Evolutionary conservation across 1,140 invertebrate species (phyloP), one percentile per base, ranked within the genome.

Genomic region (Drosophila equinoxialis): DNA sequence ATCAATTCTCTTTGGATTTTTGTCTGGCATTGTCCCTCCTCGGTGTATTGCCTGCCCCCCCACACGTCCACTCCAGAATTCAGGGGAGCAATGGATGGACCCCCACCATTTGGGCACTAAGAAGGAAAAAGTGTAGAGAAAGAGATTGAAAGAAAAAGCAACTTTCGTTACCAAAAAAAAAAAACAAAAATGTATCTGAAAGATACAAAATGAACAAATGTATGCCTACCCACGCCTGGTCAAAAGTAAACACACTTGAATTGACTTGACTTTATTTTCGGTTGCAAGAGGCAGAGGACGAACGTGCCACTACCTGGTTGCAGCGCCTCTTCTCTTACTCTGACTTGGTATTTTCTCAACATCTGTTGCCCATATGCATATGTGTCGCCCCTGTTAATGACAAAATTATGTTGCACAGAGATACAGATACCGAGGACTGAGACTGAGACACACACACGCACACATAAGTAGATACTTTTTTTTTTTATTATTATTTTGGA

Each of bases 331-430:
- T 20, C 59, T 37, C 20, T 72, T 48, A 54, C 60, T 62, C 62
- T 65, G 59, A 59, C 66, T 69, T 58, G 55, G 79, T 78, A 63
- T 87, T 87, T 83, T 63, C 64, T 61, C 65, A 89, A 89, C 84
- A 89, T 89, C 84, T 89, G 84, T 84, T 90, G 71, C 68, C 81
- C 84, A 89, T 84, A 84, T 89, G 84, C 81, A 89, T 80, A 75
- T 71, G 37, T 68, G 57, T 45, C 39, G 55, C 64, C 63, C 65
- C 39, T 68, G 79, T 79, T 89, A 89, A 89, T 89, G 84, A 89
- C 84, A 89, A 89, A 89, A 89, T 89, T 89, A 90, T 89, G 84
- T 89, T 87, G 84, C 80, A 85, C 81, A 84, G 69, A 71, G 48
- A 63, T 74, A 63, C 54, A 70, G 73, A 65, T 71, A 77, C 23